phyloP scores from a whole-genome alignment of 2,888 invertebrate genomes.

The Hybos culiciformis region DNA sequence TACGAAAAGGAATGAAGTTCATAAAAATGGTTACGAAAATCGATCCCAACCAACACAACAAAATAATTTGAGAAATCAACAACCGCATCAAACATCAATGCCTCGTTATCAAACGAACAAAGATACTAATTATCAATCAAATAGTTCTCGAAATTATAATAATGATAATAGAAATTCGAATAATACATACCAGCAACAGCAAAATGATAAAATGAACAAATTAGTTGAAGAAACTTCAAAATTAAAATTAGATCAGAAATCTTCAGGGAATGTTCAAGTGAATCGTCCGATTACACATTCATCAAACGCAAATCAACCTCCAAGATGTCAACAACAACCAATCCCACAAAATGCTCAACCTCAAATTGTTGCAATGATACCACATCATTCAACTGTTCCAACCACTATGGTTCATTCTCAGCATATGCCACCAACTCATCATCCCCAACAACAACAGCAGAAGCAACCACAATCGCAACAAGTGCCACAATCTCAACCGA shows the following conservation, averaged over 20 bases:
- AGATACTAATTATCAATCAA: constrained; percentile 8
- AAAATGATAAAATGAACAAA: constrained; percentile 26
- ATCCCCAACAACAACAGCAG: constrained; percentile 12
- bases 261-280: not conserved
- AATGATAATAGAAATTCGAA: not conserved
- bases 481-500: constrained; percentile 17
- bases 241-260: constrained; percentile 19
- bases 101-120: constrained; percentile 13
- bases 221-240: constrained; percentile 24
- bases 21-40: constrained; percentile 11
- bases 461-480: constrained; percentile 15
- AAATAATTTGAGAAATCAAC: constrained; percentile 9
- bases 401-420: not conserved
- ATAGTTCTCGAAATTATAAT: constrained; percentile 3
- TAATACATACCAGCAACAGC: constrained; percentile 11
- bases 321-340: constrained; percentile 5
- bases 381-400: constrained; percentile 10
- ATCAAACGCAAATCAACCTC: constrained; percentile 25
- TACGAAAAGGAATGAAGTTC: constrained; percentile 3
- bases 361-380: constrained; percentile 8
- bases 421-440: not conserved
- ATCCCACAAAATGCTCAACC: constrained; percentile 9
- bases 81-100: constrained; percentile 10
- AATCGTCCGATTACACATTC: constrained; percentile 22
- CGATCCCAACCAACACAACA: constrained; percentile 9